These are phyloP conservation scores for Capra hircus DNA, from an alignment of 2,113 vertebrate species.

Conservation along the genomic window DNA sequence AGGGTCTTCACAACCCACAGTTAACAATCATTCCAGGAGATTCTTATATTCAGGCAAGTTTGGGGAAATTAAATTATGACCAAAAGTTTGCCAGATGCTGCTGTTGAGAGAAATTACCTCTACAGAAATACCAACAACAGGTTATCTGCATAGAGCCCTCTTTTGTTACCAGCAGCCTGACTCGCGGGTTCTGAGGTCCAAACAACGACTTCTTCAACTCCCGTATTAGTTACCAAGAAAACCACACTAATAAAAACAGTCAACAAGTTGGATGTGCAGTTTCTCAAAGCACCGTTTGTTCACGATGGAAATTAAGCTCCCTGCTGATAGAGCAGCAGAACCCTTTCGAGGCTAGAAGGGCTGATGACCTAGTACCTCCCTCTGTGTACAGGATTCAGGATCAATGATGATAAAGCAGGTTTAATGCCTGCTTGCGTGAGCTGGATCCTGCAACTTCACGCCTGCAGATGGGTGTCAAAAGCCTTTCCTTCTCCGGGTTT, in stretches of 20 bases:
- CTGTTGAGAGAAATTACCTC: not conserved
- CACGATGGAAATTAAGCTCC: not conserved
- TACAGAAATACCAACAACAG: not conserved
- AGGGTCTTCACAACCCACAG: not conserved
- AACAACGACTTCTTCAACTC: not conserved
- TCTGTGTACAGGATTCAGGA: not conserved
- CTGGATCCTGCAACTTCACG: not conserved
- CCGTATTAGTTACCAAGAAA: not conserved
- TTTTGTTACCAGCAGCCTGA: not conserved
- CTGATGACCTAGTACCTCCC: not conserved
- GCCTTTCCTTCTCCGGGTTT: not conserved
- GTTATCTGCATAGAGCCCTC: not conserved
- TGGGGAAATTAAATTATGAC: not conserved
- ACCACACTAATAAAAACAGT: not conserved
- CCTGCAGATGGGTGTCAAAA: accelerated
- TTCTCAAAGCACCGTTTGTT: constrained; percentile 46
- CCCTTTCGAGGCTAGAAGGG: not conserved
- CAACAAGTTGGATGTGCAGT: not conserved
- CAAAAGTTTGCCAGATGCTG: not conserved
- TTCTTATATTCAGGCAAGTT: not conserved
- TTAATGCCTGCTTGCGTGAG: not conserved
- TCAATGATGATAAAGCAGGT: not conserved
- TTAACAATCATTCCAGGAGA: not conserved
- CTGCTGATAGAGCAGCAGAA: not conserved
- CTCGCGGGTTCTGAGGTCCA: not conserved